Evolutionary conservation across 2,797 vertebrate genomes (phyloP).

Genomic region (Xenentodon cancila): DNA sequence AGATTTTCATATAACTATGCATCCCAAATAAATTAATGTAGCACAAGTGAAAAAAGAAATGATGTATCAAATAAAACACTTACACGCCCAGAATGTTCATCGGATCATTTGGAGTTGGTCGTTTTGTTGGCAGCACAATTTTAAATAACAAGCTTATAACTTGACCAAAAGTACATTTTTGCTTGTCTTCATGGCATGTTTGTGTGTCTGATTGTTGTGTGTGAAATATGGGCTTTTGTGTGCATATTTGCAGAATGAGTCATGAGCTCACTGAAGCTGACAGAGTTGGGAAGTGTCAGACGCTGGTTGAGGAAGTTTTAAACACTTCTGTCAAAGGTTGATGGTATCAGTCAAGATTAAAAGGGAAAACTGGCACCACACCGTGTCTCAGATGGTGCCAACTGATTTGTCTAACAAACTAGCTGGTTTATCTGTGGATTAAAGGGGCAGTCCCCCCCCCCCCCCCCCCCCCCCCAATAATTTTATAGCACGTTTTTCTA

Average conservation of each 20-base stretch:
- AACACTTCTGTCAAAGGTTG: constrained; percentile 17
- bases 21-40: constrained; percentile 33
- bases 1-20: constrained; percentile 25
- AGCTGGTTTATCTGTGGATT: constrained; percentile 3
- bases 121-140: constrained; percentile 15
- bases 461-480: too few species aligned
- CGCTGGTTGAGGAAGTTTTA: constrained; percentile 7
- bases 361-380: constrained; percentile 8
- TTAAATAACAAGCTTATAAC: constrained; percentile 9
- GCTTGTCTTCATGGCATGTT: not conserved
- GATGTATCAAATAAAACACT: constrained; percentile 31
- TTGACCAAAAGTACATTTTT: not conserved
- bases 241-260: constrained; percentile 15
- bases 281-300: constrained; percentile 10
- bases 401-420: constrained; percentile 10
- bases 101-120: constrained; percentile 7
- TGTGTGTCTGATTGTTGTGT: constrained; percentile 14
- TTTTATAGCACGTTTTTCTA: too few species aligned
- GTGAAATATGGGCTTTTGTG: constrained; percentile 7
- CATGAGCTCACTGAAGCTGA: not conserved
- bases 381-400: constrained; percentile 6
- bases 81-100: constrained; percentile 19
- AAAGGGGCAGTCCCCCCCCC: constrained; percentile 6
- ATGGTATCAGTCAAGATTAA: constrained; percentile 32
- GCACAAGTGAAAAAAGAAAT: constrained; percentile 16